Base-by-base conservation (phyloP, 1,140 invertebrate species). In the Glomeris maerens region DNA sequence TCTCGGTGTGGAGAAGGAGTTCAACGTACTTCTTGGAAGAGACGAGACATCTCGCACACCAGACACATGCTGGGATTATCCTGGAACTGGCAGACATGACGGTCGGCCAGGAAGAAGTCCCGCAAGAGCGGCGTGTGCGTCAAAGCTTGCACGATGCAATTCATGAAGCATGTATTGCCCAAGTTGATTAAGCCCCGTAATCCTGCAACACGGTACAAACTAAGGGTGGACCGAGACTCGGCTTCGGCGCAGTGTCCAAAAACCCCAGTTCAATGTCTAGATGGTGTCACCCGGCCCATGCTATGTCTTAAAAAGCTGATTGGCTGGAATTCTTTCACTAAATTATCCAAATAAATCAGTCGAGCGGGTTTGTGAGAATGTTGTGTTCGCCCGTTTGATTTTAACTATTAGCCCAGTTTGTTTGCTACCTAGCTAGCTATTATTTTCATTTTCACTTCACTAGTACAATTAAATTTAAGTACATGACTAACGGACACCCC, bases 101-200 rank as follows among this genome's bases (percentile, higher is more conserved):
- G 78, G 66, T 97, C 92, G 38, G 87, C 80, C 54, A 98, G 75
- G 64, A 98, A 97, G 68, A 93, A 98, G 65, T 98, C 92, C 55
- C 93, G 70, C 47, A 98, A 69, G 20, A 96, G 67, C 1, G 93
- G 92, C 3, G 91, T 97, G 62, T 98, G 93, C 41, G 90, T 90
- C 50, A 98, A 64, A 1, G 88, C 84, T 72, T 98, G 94, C 5
- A 97, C 80, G 61, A 97, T 94, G 63, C 89, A 93, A 66, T 95
- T 98, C 88, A 98, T 95, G 65, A 97, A 98, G 69, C 94, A 98
- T 1, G 95, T 97, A 55, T 91, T 90, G n/a, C 94, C 93, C 56
- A 98, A 71, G 71, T 98, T 98, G 55, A 96, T 81, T 22, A 98
- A 72, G 1, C 94, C 94, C 53, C 93, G 72, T 26, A 95, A 67